Conservation (phyloP, 2,113 vertebrate genomes). For the Odocoileus virginianus region DNA sequence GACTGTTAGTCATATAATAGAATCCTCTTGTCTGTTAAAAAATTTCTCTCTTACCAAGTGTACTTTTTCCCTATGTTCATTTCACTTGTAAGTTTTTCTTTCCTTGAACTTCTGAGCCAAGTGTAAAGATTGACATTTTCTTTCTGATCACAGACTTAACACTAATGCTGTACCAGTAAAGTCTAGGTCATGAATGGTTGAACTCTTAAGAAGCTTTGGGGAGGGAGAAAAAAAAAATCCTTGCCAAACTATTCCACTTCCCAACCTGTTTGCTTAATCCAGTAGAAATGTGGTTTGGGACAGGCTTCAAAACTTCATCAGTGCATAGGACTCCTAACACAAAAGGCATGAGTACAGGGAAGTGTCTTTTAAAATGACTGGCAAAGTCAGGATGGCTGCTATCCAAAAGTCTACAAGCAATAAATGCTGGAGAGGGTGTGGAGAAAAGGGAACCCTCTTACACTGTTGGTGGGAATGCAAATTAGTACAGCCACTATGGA, state of each 20-base stretch:
- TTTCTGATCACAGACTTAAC: constrained; percentile 28
- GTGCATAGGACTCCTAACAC: background rate
- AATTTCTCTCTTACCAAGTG: background rate
- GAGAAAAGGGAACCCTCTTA: too few species aligned
- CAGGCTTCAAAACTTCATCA: background rate
- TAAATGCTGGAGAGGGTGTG: too few species aligned
- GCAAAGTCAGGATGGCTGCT: background rate
- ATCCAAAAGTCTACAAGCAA: too few species aligned
- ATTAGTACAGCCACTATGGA: too few species aligned
- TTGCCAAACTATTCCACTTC: background rate
- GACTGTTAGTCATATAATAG: background rate
- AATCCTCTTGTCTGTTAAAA: constrained; percentile 14
- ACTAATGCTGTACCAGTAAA: constrained; percentile 21
- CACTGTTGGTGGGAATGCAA: too few species aligned
- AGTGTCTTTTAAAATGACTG: background rate
- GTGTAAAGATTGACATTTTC: constrained; percentile 29
- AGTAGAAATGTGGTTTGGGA: background rate
- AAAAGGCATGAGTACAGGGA: background rate
- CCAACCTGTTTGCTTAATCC: constrained; percentile 27
- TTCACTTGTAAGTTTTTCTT: background rate
- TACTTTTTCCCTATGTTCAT: background rate
- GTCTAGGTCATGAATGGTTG: constrained; percentile 35
- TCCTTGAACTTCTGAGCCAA: constrained; percentile 19
- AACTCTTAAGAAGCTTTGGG: constrained; percentile 39
- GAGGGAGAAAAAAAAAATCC: background rate